phyloP scores from a whole-genome alignment of 2,888 invertebrate species.

The Xylophagus ater region DNA sequence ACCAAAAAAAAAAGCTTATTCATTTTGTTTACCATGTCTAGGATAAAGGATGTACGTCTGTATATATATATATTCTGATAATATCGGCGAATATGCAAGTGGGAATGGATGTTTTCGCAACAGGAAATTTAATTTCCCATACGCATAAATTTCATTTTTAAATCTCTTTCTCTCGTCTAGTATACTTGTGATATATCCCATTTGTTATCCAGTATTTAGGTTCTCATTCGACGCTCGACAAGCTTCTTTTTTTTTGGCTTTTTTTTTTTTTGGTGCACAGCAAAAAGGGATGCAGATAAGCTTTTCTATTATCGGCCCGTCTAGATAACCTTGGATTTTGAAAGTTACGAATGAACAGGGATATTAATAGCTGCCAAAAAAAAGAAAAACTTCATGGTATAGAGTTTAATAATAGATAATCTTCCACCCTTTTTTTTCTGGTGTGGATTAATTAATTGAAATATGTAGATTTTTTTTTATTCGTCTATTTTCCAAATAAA shows the following conservation, averaged over 20 bases:
- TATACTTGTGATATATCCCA: not conserved
- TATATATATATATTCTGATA: no score
- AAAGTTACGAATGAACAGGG: no score
- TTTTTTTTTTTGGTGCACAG: not conserved
- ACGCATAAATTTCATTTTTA: slow-evolving; percentile 21
- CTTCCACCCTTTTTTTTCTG: no score
- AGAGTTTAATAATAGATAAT: no score
- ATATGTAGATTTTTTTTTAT: no score
- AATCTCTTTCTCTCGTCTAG: slow-evolving; percentile 3
- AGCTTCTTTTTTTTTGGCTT: not conserved
- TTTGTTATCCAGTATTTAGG: slow-evolving; percentile 2
- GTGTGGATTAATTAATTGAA: no score
- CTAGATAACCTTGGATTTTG: not conserved
- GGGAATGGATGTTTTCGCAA: slow-evolving; percentile 10
- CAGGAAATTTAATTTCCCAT: slow-evolving; percentile 24
- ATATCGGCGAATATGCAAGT: not conserved
- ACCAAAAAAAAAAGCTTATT: no score
- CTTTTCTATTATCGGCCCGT: not conserved
- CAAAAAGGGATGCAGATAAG: not conserved
- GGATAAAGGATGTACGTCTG: no score
- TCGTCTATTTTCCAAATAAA: no score
- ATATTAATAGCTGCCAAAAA: no score
- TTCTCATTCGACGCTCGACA: not conserved
- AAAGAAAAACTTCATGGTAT: no score
- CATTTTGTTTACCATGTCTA: no score